phyloP scores from a whole-genome alignment of 2,888 invertebrate genomes.

The Leptura quadrifasciata region DNA sequence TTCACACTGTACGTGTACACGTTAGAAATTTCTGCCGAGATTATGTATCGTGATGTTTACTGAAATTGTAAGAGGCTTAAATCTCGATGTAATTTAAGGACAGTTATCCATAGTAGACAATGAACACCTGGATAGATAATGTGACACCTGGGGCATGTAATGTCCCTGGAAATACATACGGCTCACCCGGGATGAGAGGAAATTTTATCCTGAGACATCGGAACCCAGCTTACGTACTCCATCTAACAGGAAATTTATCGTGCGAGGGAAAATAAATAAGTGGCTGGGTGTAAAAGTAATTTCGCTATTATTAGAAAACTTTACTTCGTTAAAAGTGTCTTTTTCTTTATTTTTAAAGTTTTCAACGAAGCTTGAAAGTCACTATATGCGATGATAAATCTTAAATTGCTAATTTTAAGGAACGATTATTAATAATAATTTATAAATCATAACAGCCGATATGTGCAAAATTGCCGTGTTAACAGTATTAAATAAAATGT shows the following conservation, averaged over 20 bases:
- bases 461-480: too few species aligned
- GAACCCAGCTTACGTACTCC: conserved; percentile 50
- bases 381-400: too few species aligned
- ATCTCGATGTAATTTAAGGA: conserved; percentile 30
- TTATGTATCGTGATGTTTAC: conserved; percentile 14
- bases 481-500: too few species aligned
- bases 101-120: conserved; percentile 37
- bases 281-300: conserved; percentile 48
- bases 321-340: conserved; percentile 35
- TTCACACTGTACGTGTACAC: too few species aligned
- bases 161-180: conserved; percentile 64
- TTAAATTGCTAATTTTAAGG: too few species aligned
- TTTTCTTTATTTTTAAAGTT: conserved; percentile 19
- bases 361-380: conserved; percentile 11
- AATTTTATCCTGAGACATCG: conserved; percentile 58
- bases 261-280: conserved; percentile 62
- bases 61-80: conserved; percentile 7
- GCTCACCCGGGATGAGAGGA: conserved; percentile 60
- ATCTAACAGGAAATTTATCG: conserved; percentile 60
- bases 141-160: conserved; percentile 65
- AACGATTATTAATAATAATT: too few species aligned
- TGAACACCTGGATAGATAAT: conserved; percentile 60
- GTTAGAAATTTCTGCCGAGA: background rate
- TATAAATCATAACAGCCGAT: too few species aligned
- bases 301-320: conserved; percentile 44